A percentile compares a stretch with the other conserved stretches of the same genome.
phyloP scores from a whole-genome alignment of 2,888 invertebrate species.

The Blastobasis adustella region DNA sequence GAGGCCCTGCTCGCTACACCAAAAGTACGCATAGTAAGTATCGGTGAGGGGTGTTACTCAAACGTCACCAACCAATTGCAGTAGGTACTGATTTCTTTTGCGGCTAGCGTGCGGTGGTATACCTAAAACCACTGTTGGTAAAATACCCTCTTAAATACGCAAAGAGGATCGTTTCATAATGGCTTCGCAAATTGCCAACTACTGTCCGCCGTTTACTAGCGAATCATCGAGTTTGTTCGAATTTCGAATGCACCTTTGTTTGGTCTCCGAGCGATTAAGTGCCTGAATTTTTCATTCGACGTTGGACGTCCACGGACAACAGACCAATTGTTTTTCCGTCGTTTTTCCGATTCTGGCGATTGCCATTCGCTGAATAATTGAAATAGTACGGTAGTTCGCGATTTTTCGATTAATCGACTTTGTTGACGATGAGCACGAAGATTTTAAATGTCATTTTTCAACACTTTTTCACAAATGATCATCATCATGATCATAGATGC shows the following conservation, averaged over 20 bases:
- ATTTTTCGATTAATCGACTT: constrained; percentile 59
- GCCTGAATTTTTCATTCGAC: constrained; percentile 57
- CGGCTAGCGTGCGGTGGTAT: no score
- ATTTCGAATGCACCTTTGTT: constrained; percentile 32
- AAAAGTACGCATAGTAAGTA: no score
- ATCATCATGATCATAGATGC: no score
- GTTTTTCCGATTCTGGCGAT: constrained; percentile 67
- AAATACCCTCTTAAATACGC: not conserved
- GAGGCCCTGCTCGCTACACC: no score
- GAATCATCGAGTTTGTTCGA: constrained; percentile 31
- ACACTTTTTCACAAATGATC: no score
- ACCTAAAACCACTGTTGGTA: no score
- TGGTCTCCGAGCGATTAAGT: constrained; percentile 59
- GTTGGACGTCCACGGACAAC: constrained; percentile 60
- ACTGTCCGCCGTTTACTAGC: constrained; percentile 42
- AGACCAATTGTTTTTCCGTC: constrained; percentile 57
- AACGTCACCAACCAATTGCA: no score
- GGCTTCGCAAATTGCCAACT: constrained; percentile 41
- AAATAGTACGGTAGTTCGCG: constrained; percentile 51
- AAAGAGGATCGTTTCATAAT: constrained; percentile 21
- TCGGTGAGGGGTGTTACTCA: no score
- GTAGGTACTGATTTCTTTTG: no score
- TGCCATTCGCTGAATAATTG: constrained; percentile 61
- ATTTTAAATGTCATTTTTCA: no score
- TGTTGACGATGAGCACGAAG: no score